Conservation (phyloP, 2,888 invertebrate species). For the Catocala sponsa region DNA sequence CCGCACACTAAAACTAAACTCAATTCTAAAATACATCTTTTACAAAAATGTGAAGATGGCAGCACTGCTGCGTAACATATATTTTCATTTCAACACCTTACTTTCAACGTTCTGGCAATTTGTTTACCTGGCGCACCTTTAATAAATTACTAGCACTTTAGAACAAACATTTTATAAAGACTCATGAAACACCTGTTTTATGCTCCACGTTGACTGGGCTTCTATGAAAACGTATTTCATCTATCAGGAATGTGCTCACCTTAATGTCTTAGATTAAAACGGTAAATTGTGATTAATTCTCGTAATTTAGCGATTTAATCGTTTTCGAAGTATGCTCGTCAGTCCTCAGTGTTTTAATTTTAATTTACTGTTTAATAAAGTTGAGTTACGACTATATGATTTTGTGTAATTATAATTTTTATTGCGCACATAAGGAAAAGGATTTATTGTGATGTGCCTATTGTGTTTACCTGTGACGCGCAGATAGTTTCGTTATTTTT, state of each 20-base stretch:
- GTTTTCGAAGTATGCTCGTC: too few species aligned
- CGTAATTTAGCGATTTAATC: background rate
- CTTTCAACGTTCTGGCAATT: conserved; percentile 8
- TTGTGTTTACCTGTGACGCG: background rate
- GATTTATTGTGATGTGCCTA: background rate
- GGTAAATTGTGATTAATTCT: background rate
- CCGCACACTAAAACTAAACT: too few species aligned
- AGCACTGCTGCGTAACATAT: background rate
- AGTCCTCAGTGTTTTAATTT: too few species aligned
- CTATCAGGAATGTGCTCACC: background rate
- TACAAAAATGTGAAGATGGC: conserved; percentile 2
- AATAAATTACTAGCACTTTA: conserved; percentile 10
- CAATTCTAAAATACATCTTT: too few species aligned
- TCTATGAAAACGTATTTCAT: conserved; percentile 1
- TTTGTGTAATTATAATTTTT: too few species aligned
- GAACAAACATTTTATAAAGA: conserved; percentile 13
- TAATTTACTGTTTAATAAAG: too few species aligned
- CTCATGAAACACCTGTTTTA: conserved; percentile 13
- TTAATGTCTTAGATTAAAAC: background rate
- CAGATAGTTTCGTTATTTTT: background rate
- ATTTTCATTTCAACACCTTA: conserved; percentile 1
- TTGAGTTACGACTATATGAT: too few species aligned
- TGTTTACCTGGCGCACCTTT: conserved; percentile 7
- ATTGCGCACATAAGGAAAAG: too few species aligned
- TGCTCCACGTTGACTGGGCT: background rate